Evolutionary conservation across 2,113 vertebrate species (phyloP), one percentile per base, ranked within the genome.

Genomic region (Chlorodrepanis virens): DNA sequence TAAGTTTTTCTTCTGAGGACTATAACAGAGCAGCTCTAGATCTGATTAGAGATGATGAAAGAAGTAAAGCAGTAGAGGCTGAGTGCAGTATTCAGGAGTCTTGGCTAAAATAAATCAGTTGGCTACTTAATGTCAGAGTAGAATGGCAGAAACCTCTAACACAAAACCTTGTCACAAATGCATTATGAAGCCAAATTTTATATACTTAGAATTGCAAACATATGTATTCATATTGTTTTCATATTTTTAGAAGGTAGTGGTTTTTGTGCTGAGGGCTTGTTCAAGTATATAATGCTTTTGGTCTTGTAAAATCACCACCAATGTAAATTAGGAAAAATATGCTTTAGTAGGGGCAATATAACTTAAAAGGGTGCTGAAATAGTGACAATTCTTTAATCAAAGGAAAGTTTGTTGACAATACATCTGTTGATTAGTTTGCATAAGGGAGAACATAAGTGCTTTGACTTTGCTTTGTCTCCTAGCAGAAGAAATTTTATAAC

Each of bases 1-100:
- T 85, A 50, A 87, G 61, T 93, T 94, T 83, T 77, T 92, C 65
- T 91, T 90, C 65, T 74, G 53, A 87, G 57, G 65, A 45, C 61
- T 76, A 18, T 56, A 71, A 83, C n/a, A 80, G 59, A 84, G 57
- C 70, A 68, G 35, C 4, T 9, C 65, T 84, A 80, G 50, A 87
- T 94, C 45, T 79, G 71, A 85, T 92, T 90, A 82, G 40, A 61
- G 57, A 45, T 71, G 74, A 72, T 93, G 81, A 91, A 82, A 79
- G 65, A 71, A 85, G 47, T 69, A 60, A 76, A 92, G 61, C 68
- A 84, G 47, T n/a, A 63, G 67, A 83, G 56, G n/a, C 44, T 89
- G 90, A 61, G 29, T 2, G 9, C 12, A 17, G 13, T 22, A 12
- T 83, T 79, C 47, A 54, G 44, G 64, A 65, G 39, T 94, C 83